Percentiles rank a stretch among this genome's conserved stretches.
Conservation (phyloP, 2,888 invertebrate genomes). For the Chymomyza fuscimana region DNA sequence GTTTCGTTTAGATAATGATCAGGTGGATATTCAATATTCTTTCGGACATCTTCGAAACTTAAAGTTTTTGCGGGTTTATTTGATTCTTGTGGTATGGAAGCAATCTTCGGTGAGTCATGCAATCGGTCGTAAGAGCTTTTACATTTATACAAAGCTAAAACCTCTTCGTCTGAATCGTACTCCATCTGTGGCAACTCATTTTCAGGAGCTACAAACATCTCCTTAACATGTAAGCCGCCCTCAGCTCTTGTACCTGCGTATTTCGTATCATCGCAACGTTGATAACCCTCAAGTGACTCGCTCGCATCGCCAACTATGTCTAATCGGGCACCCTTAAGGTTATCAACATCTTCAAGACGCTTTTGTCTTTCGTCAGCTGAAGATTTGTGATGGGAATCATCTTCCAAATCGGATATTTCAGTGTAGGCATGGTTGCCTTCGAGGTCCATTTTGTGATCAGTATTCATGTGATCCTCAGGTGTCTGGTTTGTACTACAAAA, state of each 20-base stretch:
- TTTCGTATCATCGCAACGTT: neutral
- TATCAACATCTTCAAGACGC: neutral
- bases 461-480: neutral
- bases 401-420: slow-evolving; percentile 50
- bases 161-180: neutral
- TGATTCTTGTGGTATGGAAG: neutral
- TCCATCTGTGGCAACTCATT: neutral
- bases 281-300: no score
- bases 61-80: neutral
- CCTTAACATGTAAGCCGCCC: neutral
- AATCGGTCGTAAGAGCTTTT: neutral
- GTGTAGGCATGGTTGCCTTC: slow-evolving; percentile 32
- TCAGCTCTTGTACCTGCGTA: neutral
- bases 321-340: neutral
- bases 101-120: neutral
- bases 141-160: slow-evolving; percentile 15
- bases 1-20: no score
- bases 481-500: neutral
- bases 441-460: neutral
- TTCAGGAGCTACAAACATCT: neutral
- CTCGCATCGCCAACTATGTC: no score
- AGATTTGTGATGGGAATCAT: slow-evolving; percentile 2
- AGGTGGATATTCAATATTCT: no score
- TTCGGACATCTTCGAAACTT: neutral
- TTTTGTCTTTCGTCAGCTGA: neutral